Conservation (phyloP, 2,888 invertebrate species). For the Synergus laeviventris region DNA sequence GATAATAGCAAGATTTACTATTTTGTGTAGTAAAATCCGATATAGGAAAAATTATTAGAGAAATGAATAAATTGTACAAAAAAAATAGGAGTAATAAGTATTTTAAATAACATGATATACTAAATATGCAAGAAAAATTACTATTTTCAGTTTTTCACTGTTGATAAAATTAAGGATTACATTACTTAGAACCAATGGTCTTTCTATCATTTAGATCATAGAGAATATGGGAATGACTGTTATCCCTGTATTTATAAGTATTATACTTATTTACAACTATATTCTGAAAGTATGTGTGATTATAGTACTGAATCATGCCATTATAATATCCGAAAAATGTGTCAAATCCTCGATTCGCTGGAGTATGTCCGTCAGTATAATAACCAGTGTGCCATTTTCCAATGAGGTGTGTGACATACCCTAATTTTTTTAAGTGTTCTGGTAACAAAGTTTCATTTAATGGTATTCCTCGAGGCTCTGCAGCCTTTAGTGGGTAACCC, state of each 20-base stretch:
- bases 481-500: constrained; percentile 76
- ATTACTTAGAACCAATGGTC: too few relatives aligned
- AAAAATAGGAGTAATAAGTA: too few relatives aligned
- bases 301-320: constrained; percentile 89
- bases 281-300: constrained; percentile 78
- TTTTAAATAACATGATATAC: too few relatives aligned
- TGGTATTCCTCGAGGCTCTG: constrained; percentile 77
- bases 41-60: too few relatives aligned
- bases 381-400: constrained; percentile 81
- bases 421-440: constrained; percentile 76
- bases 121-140: too few relatives aligned
- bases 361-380: constrained; percentile 79
- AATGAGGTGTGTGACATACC: constrained; percentile 77
- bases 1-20: too few relatives aligned
- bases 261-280: constrained; percentile 42
- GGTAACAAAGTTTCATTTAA: constrained; percentile 77
- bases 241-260: not conserved
- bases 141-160: too few relatives aligned
- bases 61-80: too few relatives aligned
- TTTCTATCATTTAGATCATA: too few relatives aligned
- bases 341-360: constrained; percentile 86
- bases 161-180: too few relatives aligned
- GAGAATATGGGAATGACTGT: constrained; percentile 44
- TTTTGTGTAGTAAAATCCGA: too few relatives aligned
- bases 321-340: constrained; percentile 91